Percentiles rank a stretch among this genome's conserved stretches.
phyloP scores from a whole-genome alignment of 2,113 vertebrate genomes.

The human region GRCh38 chr4:30508501-30509000 shows the following conservation, averaged over 20 bases:
- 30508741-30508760: not conserved
- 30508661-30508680: not conserved
- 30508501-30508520: too few relatives aligned
- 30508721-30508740: not conserved
- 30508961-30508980: not conserved
- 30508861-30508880: not conserved
- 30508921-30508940: not conserved
- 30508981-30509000: not conserved
- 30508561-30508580: too few relatives aligned
- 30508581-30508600: not conserved
- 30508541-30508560: too few relatives aligned
- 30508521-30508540: too few relatives aligned
- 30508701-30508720: not conserved
- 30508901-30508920: not conserved
- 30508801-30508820: not conserved
- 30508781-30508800: not conserved
- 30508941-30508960: not conserved
- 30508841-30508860: not conserved
- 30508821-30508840: not conserved
- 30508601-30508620: not conserved
- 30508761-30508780: not conserved
- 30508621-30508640: not conserved
- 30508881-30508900: not conserved
- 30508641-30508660: not conserved
- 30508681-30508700: not conserved